These are phyloP conservation scores for Coenonympha glycerion DNA, from an alignment of 2,888 invertebrate genomes.

Conservation along the genomic window DNA sequence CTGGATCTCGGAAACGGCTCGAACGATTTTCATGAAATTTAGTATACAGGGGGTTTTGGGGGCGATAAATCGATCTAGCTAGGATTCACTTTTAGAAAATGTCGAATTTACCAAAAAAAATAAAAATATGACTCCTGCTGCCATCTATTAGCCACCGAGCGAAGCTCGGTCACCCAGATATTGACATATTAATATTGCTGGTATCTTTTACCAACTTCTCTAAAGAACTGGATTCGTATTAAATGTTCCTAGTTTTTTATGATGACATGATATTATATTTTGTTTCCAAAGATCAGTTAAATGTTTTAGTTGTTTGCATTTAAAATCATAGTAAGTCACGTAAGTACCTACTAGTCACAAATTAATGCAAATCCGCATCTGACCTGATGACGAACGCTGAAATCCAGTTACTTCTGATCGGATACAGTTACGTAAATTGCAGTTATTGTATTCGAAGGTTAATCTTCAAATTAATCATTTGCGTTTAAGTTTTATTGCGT, in stretches of 20 bases:
- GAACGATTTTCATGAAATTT: too few relatives aligned
- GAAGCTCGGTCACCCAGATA: too few relatives aligned
- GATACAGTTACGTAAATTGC: not conserved
- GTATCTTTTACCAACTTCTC: too few relatives aligned
- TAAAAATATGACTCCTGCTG: too few relatives aligned
- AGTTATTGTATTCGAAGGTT: conserved; percentile 4
- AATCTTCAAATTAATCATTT: not conserved
- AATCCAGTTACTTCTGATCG: not conserved
- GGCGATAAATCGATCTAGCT: too few relatives aligned
- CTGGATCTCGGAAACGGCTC: too few relatives aligned
- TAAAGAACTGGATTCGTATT: too few relatives aligned
- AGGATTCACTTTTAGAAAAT: too few relatives aligned
- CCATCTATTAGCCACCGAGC: too few relatives aligned
- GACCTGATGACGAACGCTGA: conserved; percentile 4
- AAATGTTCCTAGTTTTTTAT: not conserved
- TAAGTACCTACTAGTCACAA: not conserved
- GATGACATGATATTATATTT: not conserved
- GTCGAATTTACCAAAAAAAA: too few relatives aligned
- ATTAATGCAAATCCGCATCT: conserved; percentile 11
- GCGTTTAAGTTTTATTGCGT: not conserved
- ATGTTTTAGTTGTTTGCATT: too few relatives aligned
- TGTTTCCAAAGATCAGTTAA: not conserved
- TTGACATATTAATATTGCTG: not conserved
- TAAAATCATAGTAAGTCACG: not conserved
- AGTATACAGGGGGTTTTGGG: too few relatives aligned